These are phyloP conservation scores for Anastrepha ludens DNA, from an alignment of 1,140 invertebrate genomes.

Conservation along the genomic window DNA sequence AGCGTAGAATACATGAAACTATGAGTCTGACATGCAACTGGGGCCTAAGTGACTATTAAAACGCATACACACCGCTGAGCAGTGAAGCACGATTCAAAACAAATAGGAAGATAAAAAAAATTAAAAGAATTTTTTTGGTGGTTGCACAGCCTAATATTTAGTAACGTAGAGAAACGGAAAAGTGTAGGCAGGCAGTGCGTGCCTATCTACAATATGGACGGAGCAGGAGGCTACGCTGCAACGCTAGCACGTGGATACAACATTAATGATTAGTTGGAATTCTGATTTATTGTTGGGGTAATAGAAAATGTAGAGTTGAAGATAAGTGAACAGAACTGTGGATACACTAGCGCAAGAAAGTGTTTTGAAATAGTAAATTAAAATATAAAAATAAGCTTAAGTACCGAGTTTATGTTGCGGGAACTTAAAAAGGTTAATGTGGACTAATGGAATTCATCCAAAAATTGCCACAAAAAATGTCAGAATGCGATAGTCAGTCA, in stretches of 20 bases:
- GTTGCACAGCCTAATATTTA: neutral
- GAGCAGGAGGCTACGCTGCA: neutral
- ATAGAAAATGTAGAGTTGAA: neutral
- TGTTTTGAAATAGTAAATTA: neutral
- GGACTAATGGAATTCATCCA: neutral
- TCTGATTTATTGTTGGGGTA: conserved; percentile 24
- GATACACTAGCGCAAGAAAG: neutral
- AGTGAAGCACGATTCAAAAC: conserved; percentile 34
- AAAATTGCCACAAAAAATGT: neutral
- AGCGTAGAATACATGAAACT: neutral
- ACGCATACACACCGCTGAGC: conserved; percentile 37
- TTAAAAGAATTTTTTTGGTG: neutral
- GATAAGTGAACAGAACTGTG: neutral
- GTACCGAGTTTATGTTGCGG: neutral
- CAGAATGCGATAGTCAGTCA: neutral
- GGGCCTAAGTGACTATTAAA: conserved; percentile 42
- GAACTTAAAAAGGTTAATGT: neutral
- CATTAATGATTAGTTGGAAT: conserved; percentile 44
- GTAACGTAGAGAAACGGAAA: neutral
- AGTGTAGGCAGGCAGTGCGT: neutral
- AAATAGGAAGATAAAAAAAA: conserved; percentile 33
- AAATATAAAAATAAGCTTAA: neutral
- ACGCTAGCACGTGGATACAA: neutral
- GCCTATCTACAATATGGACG: too few relatives aligned
- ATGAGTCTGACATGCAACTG: conserved; percentile 23